phyloP scores from a whole-genome alignment of 2,113 vertebrate genomes.

The Myotis brandtii region DNA sequence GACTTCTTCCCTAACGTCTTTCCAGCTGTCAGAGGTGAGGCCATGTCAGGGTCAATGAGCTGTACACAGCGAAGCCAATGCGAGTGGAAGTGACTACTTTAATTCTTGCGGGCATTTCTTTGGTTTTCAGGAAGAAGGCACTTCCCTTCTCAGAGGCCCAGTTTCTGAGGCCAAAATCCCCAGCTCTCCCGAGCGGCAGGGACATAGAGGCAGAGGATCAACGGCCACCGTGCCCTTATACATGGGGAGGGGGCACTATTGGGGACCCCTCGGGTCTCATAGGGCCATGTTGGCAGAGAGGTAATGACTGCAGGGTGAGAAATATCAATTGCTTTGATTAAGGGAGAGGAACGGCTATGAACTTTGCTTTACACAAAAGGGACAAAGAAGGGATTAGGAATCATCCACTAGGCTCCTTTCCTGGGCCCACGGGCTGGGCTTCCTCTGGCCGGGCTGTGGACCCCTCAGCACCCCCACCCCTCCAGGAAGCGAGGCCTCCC shows the following conservation, averaged over 20 bases:
- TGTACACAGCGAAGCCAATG: conserved; percentile 50
- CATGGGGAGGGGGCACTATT: not conserved
- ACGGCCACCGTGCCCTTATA: not conserved
- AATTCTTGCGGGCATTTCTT: not conserved
- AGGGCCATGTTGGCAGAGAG: not conserved
- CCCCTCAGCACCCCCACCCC: not conserved
- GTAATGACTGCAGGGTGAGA: conserved; percentile 51
- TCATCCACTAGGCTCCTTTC: not conserved
- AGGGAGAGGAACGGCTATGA: not conserved
- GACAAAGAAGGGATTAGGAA: not conserved
- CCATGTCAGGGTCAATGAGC: not conserved
- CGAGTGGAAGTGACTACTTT: conserved; percentile 4
- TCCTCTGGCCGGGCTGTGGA: not conserved
- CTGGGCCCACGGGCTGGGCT: not conserved
- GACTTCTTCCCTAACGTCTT: not conserved
- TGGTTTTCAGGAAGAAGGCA: conserved; percentile 1
- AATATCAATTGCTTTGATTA: conserved; percentile 68
- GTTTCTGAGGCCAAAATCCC: not conserved
- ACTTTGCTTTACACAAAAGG: conserved; percentile 52
- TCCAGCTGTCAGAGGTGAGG: not conserved
- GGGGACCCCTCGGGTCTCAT: not conserved
- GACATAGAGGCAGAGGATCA: not conserved
- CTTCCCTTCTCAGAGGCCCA: not conserved
- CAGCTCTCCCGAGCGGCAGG: not conserved
- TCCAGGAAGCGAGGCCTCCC: not conserved